Evolutionary conservation across 2,113 vertebrate species (phyloP).

Genomic region (Podarcis raffonei): DNA sequence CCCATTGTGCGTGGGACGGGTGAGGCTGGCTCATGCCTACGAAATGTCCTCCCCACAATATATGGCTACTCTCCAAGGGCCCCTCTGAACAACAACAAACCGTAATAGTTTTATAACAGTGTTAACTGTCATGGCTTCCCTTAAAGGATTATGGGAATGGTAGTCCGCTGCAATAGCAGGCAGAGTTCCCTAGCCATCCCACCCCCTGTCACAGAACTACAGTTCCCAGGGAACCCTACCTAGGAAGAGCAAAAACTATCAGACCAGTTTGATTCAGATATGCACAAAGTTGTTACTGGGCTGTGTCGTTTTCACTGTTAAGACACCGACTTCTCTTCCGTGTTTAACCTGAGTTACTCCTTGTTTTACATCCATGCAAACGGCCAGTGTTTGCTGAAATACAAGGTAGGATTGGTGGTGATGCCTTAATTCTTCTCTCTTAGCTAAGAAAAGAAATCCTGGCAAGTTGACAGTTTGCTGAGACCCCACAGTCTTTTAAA

Average conservation of each 20-base stretch:
- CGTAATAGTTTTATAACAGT: not conserved
- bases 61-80: not conserved
- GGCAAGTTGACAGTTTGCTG: not conserved
- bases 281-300: not conserved
- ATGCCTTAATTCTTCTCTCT: not conserved
- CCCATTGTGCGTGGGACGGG: not conserved
- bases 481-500: too few species aligned
- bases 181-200: not conserved
- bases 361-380: not conserved
- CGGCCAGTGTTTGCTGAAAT: not conserved
- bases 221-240: not conserved
- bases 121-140: not conserved
- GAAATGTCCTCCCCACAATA: too few species aligned
- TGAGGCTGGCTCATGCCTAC: not conserved
- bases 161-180: not conserved
- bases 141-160: not conserved
- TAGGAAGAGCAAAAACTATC: not conserved
- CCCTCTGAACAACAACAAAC: not conserved
- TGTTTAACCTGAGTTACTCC: not conserved
- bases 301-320: not conserved
- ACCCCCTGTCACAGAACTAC: not conserved
- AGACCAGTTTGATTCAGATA: not conserved
- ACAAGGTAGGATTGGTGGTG: not conserved
- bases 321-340: too few species aligned
- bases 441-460: not conserved